These are phyloP conservation scores for Tineola bisselliella DNA, from an alignment of 2,888 invertebrate genomes.

Conservation along the genomic window DNA sequence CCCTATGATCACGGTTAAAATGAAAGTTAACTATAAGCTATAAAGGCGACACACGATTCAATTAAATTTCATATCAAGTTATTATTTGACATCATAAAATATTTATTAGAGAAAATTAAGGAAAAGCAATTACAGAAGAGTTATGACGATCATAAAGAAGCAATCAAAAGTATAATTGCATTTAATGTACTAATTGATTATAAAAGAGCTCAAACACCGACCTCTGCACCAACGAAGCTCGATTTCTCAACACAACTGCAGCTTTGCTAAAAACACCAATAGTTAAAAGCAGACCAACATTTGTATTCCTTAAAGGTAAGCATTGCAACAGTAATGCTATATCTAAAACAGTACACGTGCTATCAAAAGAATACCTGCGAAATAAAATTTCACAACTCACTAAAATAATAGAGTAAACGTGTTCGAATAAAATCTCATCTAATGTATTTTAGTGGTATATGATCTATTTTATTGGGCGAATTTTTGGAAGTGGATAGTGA, in stretches of 20 bases:
- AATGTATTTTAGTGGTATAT: too few species aligned
- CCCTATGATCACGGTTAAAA: constrained; percentile 19
- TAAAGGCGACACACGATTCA: not conserved
- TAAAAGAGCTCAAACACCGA: too few species aligned
- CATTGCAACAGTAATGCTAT: not conserved
- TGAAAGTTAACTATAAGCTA: not conserved
- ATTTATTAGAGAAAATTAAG: too few species aligned
- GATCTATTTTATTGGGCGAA: too few species aligned
- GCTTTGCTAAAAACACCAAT: not conserved
- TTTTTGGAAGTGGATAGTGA: too few species aligned
- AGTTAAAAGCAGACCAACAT: not conserved
- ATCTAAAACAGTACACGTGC: not conserved
- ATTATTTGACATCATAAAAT: not conserved
- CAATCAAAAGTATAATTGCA: too few species aligned
- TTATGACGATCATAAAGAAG: too few species aligned
- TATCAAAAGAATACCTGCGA: not conserved
- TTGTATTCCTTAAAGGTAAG: not conserved
- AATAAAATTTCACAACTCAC: not conserved
- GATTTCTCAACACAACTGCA: too few species aligned
- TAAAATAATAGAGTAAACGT: not conserved
- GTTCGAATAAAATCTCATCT: too few species aligned
- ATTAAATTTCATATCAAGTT: not conserved
- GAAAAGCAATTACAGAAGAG: too few species aligned
- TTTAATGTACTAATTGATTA: too few species aligned
- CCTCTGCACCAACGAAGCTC: too few species aligned